phyloP scores from a whole-genome alignment of 2,113 vertebrate genomes.

The Pterophyllum scalare region DNA sequence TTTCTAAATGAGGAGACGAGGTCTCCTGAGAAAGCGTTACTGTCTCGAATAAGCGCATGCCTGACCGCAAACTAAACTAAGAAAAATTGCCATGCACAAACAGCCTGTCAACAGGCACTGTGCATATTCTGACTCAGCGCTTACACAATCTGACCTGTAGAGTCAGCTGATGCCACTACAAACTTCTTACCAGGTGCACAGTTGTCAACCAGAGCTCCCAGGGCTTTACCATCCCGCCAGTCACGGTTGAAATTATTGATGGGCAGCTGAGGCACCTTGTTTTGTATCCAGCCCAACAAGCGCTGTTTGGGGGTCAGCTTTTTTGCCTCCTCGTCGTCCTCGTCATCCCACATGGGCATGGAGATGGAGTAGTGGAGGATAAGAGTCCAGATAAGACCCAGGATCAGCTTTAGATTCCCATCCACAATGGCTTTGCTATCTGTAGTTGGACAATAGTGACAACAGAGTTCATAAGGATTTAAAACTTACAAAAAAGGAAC shows the following conservation, averaged over 20 bases:
- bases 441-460: conserved; percentile 64
- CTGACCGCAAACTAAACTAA: conserved; percentile 49
- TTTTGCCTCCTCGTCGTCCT: conserved; percentile 90
- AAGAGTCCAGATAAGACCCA: conserved; percentile 95
- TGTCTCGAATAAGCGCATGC: conserved; percentile 44
- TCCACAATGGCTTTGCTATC: conserved; percentile 97
- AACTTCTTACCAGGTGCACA: conserved; percentile 87
- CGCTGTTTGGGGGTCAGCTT: conserved; percentile 95
- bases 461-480: conserved; percentile 39
- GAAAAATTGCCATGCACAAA: conserved; percentile 47
- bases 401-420: conserved; percentile 95
- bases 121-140: conserved; percentile 57
- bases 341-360: conserved; percentile 98
- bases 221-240: conserved; percentile 92
- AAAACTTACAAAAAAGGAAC: not conserved
- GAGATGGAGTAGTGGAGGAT: conserved; percentile 98
- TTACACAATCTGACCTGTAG: not conserved
- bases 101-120: conserved; percentile 7
- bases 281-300: conserved; percentile 95
- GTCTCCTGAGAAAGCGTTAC: conserved; percentile 54
- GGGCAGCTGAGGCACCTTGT: conserved; percentile 94
- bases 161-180: not conserved
- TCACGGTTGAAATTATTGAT: conserved; percentile 94
- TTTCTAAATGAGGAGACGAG: conserved; percentile 29
- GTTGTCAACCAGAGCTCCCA: conserved; percentile 94